Evolutionary conservation across 2,797 vertebrate genomes (phyloP).

Genomic region (Phataginus tricuspis): DNA sequence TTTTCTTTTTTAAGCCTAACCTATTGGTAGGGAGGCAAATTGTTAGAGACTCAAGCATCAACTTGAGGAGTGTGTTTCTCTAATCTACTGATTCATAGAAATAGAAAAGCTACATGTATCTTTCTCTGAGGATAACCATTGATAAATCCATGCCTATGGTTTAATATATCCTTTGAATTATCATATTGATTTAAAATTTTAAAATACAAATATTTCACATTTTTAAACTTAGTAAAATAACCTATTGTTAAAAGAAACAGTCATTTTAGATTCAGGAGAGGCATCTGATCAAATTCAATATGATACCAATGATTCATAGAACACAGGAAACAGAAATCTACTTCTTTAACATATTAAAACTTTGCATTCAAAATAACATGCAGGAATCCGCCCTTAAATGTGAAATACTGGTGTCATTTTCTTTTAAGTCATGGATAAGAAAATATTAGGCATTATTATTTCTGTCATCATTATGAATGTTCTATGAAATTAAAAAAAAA

Average conservation of each 20-base stretch:
- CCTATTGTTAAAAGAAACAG: background rate
- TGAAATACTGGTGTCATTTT: background rate
- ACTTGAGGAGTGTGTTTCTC: background rate
- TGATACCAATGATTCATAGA: background rate
- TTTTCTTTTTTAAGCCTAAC: background rate
- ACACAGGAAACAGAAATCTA: background rate
- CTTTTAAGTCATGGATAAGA: background rate
- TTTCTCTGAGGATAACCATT: background rate
- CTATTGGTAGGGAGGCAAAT: background rate
- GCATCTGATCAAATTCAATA: background rate
- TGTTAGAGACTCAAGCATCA: background rate
- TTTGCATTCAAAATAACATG: background rate
- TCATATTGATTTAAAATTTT: background rate
- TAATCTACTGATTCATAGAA: background rate
- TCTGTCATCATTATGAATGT: background rate
- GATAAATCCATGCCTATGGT: background rate
- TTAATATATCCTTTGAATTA: background rate
- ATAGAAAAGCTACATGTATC: background rate
- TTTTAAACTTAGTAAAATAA: conserved; percentile 26
- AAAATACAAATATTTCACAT: background rate
- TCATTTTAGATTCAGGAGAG: background rate
- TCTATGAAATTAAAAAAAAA: conserved; percentile 5
- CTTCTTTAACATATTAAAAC: background rate
- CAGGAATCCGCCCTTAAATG: background rate
- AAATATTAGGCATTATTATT: background rate